Evolutionary conservation across 2,113 vertebrate genomes (phyloP).

Genomic region (Aegypius monachus): DNA sequence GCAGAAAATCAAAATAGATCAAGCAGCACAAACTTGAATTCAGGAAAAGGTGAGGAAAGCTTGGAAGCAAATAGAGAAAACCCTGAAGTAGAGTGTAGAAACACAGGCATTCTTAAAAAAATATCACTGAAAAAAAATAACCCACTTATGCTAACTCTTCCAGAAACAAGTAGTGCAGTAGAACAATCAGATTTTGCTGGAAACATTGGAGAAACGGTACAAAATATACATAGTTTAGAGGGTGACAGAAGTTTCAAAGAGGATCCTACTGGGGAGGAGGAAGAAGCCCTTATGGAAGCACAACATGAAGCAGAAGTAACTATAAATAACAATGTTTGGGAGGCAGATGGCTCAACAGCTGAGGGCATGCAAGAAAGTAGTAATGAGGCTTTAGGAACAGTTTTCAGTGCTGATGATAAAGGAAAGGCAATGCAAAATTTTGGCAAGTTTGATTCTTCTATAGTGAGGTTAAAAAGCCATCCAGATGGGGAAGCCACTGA

Average conservation of each 20-base stretch:
- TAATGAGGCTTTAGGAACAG: constrained; percentile 62
- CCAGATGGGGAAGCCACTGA: constrained; percentile 71
- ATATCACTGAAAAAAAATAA: neutral
- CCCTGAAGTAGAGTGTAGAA: neutral
- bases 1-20: neutral
- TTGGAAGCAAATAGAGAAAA: neutral
- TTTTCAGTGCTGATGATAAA: constrained; percentile 64
- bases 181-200: constrained; percentile 13
- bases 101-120: neutral
- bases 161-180: constrained; percentile 33
- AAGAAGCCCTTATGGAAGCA: constrained; percentile 57
- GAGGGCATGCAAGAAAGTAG: constrained; percentile 63
- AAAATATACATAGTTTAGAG: constrained; percentile 9
- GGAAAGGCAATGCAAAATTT: constrained; percentile 57
- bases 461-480: constrained; percentile 82
- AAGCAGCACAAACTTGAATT: neutral
- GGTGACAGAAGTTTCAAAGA: constrained; percentile 22
- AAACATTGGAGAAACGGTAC: neutral
- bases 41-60: neutral
- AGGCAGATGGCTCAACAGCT: constrained; percentile 65
- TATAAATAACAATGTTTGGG: constrained; percentile 65
- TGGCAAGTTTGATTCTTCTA: constrained; percentile 86
- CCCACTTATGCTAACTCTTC: neutral
- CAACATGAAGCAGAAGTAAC: constrained; percentile 63
- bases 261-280: constrained; percentile 35